Percentiles rank a stretch among this genome's conserved stretches.
Evolutionary conservation across 2,888 invertebrate species (phyloP).

Genomic region (Metacarcinus magister): DNA sequence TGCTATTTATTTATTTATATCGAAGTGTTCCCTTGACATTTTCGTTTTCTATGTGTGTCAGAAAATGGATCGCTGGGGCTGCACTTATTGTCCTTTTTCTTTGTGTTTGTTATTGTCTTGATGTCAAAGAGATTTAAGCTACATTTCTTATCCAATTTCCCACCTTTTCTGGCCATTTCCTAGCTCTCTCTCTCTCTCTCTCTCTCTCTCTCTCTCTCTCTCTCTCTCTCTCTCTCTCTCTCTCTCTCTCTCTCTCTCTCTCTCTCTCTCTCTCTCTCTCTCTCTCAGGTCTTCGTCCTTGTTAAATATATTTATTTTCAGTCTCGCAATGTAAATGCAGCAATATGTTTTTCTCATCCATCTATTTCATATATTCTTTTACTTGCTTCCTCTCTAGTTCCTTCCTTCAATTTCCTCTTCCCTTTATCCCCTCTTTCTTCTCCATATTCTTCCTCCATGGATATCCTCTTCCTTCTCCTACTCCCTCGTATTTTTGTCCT

Average conservation of each 20-base stretch:
- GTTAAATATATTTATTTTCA: too few species aligned
- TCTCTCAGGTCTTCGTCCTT: too few species aligned
- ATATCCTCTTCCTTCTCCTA: slow-evolving; percentile 4
- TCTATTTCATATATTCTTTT: background rate
- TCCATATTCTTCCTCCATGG: background rate
- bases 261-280: too few species aligned
- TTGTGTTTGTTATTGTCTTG: too few species aligned
- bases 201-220: slow-evolving; percentile 26
- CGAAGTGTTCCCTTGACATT: too few species aligned
- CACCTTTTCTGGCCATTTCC: background rate
- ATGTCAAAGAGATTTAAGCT: too few species aligned
- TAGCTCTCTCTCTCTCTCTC: background rate
- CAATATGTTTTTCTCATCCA: background rate
- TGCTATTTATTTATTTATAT: too few species aligned
- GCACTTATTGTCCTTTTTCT: too few species aligned
- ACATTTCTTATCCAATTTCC: too few species aligned
- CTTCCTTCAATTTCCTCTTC: slow-evolving; percentile 26
- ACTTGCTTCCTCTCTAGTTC: background rate
- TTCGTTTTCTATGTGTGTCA: too few species aligned
- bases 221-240: slow-evolving; percentile 26
- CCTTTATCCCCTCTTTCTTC: background rate
- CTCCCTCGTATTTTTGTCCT: background rate
- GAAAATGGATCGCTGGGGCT: too few species aligned
- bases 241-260: background rate
- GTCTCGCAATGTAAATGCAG: too few species aligned